A percentile compares a stretch with the other conserved stretches of the same genome.
phyloP scores from a whole-genome alignment of 2,113 vertebrate genomes.

The Hylia prasina region DNA sequence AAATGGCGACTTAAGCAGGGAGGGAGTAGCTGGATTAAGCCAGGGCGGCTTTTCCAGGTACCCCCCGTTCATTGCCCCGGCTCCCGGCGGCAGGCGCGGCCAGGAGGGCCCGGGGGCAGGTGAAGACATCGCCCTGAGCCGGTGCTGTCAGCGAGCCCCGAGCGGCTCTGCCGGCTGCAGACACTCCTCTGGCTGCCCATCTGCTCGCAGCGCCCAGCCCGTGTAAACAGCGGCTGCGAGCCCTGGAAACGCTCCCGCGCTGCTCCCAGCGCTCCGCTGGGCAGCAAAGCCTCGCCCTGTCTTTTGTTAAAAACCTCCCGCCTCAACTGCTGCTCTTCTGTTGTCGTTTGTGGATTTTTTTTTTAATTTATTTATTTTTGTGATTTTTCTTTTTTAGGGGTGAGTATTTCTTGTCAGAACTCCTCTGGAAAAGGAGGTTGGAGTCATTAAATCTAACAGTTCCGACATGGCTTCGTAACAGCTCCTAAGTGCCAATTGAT shows the following conservation, averaged over 20 bases:
- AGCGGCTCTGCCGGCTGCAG: not conserved
- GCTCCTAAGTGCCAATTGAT: not conserved
- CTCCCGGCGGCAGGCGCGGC: accelerated
- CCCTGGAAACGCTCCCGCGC: not conserved
- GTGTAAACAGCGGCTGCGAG: not conserved
- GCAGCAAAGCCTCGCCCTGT: not conserved
- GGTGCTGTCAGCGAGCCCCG: not conserved
- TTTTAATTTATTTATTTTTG: not conserved
- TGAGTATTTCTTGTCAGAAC: not conserved
- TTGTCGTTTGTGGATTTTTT: not conserved
- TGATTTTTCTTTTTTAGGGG: accelerated
- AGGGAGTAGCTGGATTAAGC: not conserved
- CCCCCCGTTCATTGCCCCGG: accelerated
- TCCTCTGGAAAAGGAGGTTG: not conserved
- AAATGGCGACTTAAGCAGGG: not conserved
- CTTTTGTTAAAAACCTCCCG: not conserved
- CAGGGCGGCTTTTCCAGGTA: not conserved
- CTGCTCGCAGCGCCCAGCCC: not conserved
- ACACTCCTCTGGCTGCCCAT: not conserved
- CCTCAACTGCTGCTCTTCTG: not conserved
- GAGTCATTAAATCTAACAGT: not conserved
- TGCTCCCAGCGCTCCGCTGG: not conserved
- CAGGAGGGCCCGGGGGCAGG: not conserved
- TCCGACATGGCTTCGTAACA: not conserved
- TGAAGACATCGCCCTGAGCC: not conserved